A percentile compares a stretch with the other conserved stretches of the same genome.
These are phyloP conservation scores for Montipora cactus DNA, from an alignment of 64 coral and sea anemone genomes.

Conservation along the genomic window DNA sequence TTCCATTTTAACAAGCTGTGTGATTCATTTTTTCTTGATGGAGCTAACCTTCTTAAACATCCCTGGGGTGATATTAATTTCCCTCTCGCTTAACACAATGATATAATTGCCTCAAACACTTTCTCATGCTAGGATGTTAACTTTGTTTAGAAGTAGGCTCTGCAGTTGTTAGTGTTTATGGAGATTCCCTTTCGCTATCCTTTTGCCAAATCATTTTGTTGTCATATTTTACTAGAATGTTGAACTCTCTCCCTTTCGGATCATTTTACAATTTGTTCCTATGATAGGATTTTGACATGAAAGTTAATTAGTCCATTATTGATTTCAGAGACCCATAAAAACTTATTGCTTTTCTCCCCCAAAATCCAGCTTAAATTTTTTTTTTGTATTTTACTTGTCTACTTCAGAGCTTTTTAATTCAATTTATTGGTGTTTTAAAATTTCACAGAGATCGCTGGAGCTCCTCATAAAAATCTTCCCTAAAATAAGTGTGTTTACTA, in stretches of 20 bases:
- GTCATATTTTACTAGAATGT: neutral
- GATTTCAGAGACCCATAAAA: neutral
- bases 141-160: slow-evolving; percentile 31
- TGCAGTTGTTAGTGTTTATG: neutral
- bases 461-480: neutral
- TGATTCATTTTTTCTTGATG: neutral
- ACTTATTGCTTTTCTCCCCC: no score
- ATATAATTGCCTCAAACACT: slow-evolving; percentile 51
- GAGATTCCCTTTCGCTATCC: neutral
- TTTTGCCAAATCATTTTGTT: neutral
- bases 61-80: slow-evolving; percentile 46
- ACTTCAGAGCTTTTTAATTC: neutral
- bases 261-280: neutral
- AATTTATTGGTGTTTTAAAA: neutral
- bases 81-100: slow-evolving; percentile 42
- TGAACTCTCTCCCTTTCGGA: neutral
- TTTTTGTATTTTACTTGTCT: neutral
- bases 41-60: slow-evolving; percentile 19
- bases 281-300: neutral
- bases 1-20: neutral
- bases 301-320: neutral
- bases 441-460: neutral
- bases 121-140: slow-evolving; percentile 42
- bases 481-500: neutral
- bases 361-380: neutral